Conservation (phyloP, 2,797 vertebrate genomes). For the Paratrypauchen microcephalus region DNA sequence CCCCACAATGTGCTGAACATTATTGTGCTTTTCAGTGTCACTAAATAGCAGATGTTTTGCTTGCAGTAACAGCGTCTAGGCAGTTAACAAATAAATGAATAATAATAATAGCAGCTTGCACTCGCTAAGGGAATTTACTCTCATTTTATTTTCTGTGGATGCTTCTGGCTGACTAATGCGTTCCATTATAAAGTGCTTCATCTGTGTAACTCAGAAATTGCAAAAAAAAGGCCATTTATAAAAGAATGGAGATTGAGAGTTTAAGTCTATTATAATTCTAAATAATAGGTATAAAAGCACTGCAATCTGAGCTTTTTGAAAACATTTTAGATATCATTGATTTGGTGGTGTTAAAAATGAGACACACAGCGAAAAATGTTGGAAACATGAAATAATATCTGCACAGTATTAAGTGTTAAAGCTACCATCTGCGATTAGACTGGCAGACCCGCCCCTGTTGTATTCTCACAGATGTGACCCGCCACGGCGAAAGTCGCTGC, state of each 20-base stretch:
- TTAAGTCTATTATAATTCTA: slow-evolving; percentile 2
- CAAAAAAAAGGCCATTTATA: slow-evolving; percentile 10
- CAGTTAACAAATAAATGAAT: slow-evolving; percentile 58
- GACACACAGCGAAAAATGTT: neutral
- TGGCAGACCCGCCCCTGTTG: too few relatives aligned
- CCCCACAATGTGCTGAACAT: slow-evolving; percentile 54
- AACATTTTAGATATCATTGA: neutral
- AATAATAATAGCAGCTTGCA: slow-evolving; percentile 53
- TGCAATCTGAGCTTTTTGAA: neutral
- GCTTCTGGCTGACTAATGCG: neutral
- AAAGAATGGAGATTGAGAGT: slow-evolving; percentile 3
- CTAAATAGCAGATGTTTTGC: slow-evolving; percentile 58
- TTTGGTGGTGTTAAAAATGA: neutral
- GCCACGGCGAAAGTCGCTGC: too few relatives aligned
- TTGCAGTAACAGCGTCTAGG: slow-evolving; percentile 55
- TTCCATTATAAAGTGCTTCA: slow-evolving; percentile 16
- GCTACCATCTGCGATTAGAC: too few relatives aligned
- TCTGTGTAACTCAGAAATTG: slow-evolving; percentile 3
- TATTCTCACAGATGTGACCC: too few relatives aligned
- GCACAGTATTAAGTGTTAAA: too few relatives aligned
- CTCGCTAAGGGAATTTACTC: slow-evolving; percentile 28
- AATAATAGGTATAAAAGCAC: neutral
- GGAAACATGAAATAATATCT: too few relatives aligned
- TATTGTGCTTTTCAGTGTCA: slow-evolving; percentile 41
- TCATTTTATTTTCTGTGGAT: slow-evolving; percentile 3